Percentiles rank a stretch among this genome's conserved stretches.
phyloP scores from a whole-genome alignment of 2,113 vertebrate species.

The Scytalopus superciliaris region DNA sequence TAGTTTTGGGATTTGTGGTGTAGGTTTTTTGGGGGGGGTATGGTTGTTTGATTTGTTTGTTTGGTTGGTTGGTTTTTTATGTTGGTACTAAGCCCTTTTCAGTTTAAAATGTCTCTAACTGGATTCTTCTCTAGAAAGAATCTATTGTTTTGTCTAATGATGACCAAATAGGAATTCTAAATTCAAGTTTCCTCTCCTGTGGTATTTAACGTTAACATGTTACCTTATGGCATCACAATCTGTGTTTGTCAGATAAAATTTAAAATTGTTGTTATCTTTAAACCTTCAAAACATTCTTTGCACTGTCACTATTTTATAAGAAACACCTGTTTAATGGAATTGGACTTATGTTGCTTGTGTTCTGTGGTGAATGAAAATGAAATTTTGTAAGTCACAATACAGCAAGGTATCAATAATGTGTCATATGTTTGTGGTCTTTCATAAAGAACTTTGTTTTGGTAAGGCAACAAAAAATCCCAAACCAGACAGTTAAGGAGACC shows the following conservation, averaged over 20 bases:
- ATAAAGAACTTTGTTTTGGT: neutral
- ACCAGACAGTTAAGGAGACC: neutral
- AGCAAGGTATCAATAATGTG: neutral
- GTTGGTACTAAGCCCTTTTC: neutral
- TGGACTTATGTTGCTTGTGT: neutral
- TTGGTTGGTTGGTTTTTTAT: neutral
- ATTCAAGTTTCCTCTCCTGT: neutral
- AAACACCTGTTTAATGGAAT: neutral
- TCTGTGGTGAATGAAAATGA: neutral
- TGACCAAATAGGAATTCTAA: neutral
- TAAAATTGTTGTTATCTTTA: neutral
- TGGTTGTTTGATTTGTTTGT: neutral
- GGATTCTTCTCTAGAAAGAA: neutral
- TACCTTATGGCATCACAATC: neutral
- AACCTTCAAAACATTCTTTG: neutral
- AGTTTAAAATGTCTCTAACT: neutral
- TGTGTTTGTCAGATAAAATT: neutral
- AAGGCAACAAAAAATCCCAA: neutral
- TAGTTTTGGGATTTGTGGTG: neutral
- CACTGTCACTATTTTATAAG: neutral
- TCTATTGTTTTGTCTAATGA: neutral
- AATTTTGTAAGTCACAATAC: neutral
- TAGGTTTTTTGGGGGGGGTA: no score
- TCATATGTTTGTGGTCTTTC: neutral
- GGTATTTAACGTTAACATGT: neutral